Evolutionary conservation across 1,140 invertebrate species (phyloP).

Genomic region (Lucilia sericata): DNA sequence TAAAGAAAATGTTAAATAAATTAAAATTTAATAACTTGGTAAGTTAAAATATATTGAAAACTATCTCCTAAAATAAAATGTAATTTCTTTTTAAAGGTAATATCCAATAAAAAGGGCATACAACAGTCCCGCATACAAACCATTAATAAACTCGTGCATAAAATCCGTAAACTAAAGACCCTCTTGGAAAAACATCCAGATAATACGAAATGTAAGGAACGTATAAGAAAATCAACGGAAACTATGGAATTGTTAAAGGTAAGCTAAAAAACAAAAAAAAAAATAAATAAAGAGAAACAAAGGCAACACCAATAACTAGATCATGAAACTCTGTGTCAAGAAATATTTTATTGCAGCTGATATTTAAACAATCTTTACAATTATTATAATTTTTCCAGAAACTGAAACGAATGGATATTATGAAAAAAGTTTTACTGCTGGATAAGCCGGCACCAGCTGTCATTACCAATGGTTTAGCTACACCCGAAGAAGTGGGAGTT

Average conservation of each 20-base stretch:
- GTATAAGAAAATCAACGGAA: conserved; percentile 52
- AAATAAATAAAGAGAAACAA: no score
- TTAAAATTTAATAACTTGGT: conserved; percentile 65
- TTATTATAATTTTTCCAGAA: conserved; percentile 44
- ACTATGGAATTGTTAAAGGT: conserved; percentile 56
- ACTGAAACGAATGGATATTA: conserved; percentile 52
- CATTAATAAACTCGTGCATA: conserved; percentile 62
- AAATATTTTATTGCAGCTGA: no score
- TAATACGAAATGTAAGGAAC: conserved; percentile 54
- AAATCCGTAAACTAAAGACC: conserved; percentile 59
- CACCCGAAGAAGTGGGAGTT: conserved; percentile 58
- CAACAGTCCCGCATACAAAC: conserved; percentile 58
- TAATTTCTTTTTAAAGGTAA: conserved; percentile 51
- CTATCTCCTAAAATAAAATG: neutral
- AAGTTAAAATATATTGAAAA: conserved; percentile 44
- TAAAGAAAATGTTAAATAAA: conserved; percentile 58
- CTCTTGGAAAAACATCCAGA: conserved; percentile 52
- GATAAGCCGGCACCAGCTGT: conserved; percentile 54
- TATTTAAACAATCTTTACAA: neutral
- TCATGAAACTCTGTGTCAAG: no score
- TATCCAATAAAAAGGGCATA: conserved; percentile 61
- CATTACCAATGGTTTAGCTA: conserved; percentile 58
- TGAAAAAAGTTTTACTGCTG: conserved; percentile 51
- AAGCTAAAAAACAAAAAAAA: conserved; percentile 36
- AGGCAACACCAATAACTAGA: no score